phyloP scores from a whole-genome alignment of 2,888 invertebrate genomes.

The Chamaedrilus cognettii region DNA sequence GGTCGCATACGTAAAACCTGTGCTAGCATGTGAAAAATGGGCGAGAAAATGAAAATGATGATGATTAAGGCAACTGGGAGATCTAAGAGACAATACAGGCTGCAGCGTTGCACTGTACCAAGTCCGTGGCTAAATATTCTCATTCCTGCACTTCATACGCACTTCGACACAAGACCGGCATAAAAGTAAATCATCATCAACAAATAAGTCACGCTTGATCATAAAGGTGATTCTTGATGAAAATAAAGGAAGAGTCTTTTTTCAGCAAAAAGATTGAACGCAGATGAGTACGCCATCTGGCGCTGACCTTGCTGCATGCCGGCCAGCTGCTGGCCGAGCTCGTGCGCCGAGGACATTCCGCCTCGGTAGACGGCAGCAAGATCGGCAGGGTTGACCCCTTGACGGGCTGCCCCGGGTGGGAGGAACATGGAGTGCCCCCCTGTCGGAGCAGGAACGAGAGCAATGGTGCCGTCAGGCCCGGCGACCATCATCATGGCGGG shows the following conservation, averaged over 20 bases:
- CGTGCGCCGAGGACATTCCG: conserved; percentile 12
- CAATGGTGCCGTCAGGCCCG: conserved; percentile 22
- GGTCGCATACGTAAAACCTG: too few species aligned
- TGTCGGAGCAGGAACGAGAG: conserved; percentile 18
- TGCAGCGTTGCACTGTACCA: too few species aligned
- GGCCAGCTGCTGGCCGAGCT: not conserved
- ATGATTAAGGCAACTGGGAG: too few species aligned
- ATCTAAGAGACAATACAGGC: too few species aligned
- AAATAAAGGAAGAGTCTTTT: not conserved
- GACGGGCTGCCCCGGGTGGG: conserved; percentile 6
- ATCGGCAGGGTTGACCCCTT: conserved; percentile 17
- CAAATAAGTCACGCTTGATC: too few species aligned
- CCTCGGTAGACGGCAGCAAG: too few species aligned
- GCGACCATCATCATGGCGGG: conserved; percentile 26
- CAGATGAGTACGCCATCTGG: not conserved
- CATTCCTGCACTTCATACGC: too few species aligned
- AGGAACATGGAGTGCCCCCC: not conserved
- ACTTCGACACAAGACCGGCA: too few species aligned
- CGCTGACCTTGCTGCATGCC: not conserved
- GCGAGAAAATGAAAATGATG: too few species aligned
- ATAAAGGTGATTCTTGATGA: not conserved
- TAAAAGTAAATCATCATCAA: too few species aligned
- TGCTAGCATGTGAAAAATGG: too few species aligned
- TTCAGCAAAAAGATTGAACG: not conserved
- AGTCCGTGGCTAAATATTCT: too few species aligned